Base-by-base conservation (phyloP, 1,140 invertebrate genomes). In the Megathymus violae region DNA sequence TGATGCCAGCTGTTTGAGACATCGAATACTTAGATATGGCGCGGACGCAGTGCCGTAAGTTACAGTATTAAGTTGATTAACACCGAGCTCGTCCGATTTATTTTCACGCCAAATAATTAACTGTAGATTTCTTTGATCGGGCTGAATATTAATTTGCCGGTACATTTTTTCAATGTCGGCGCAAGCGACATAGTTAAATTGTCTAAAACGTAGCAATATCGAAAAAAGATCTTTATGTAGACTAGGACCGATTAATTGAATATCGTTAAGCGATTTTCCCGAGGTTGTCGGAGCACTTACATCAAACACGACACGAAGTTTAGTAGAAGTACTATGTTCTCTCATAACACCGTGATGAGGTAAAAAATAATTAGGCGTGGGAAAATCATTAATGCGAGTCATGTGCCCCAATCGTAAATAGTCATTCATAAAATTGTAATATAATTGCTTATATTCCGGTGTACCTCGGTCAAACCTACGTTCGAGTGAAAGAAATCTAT, bases 251-350 rank as follows among this genome's bases (percentile, higher is more conserved):
- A 69, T 56, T 2, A 58, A 43, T 22, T 78, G 62, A n/a, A 70
- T 56, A 2, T 85, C 71, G 44, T 86, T 85, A 11, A 86, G 51
- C 1, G 77, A 82, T n/a, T 66, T 64, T 14, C 64, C 69, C 1
- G 50, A 65, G 3, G 72, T 51, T 11, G 72, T 60, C 17, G 47
- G 60, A 10, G 43, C 31, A n/a, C 67, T 71, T 0, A 64, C 78
- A 62, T 81, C 67, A 56, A 85, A 81, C 1, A 83, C 78, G 14
- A 72, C 71, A 15, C 79, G 40, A 3, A 82, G 15, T 60, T 79
- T 79, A 1, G 19, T 22, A 22, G 19, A 3, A 22, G 5, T 22
- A 5, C 19, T 22, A 22, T 3, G 19, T 22, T 5, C 19, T 22
- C 19, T 22, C 19, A 22, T 22, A 22, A 22, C 19, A 22, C 19